Conservation (phyloP, 2,113 vertebrate genomes). For the Laterallus jamaicensis region DNA sequence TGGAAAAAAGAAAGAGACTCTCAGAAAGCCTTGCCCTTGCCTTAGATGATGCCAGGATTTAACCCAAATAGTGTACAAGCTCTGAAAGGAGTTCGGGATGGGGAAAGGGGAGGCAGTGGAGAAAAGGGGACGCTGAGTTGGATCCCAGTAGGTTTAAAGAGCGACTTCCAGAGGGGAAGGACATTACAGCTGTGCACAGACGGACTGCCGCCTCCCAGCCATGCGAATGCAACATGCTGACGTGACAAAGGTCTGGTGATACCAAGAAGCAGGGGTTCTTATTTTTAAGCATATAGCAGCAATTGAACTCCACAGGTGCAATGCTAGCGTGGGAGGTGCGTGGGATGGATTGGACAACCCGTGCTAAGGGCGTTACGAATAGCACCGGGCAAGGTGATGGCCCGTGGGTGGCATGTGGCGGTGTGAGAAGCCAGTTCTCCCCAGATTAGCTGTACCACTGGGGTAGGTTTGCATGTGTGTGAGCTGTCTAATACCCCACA, state of each 20-base stretch:
- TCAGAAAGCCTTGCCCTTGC: neutral
- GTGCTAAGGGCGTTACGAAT: neutral
- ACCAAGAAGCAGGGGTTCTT: neutral
- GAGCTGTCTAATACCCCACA: neutral
- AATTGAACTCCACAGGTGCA: neutral
- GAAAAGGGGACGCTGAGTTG: rapidly evolving
- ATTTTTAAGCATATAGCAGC: neutral
- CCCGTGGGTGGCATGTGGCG: too few relatives aligned
- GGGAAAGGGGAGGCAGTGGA: neutral
- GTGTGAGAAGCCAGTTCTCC: neutral
- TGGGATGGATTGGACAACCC: neutral
- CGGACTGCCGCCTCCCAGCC: neutral
- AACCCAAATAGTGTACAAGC: neutral
- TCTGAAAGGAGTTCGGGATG: neutral
- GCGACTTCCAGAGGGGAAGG: neutral
- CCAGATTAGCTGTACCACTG: neutral
- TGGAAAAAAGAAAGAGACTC: neutral
- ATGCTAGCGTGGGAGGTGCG: rapidly evolving
- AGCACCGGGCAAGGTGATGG: neutral
- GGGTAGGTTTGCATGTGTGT: neutral
- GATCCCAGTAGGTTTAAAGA: neutral
- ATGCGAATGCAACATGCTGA: neutral
- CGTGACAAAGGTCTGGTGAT: neutral
- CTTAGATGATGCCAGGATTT: neutral
- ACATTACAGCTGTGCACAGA: neutral